Evolutionary conservation across 2,797 vertebrate genomes (phyloP).

Genomic region (Ptychadena robeensis): DNA sequence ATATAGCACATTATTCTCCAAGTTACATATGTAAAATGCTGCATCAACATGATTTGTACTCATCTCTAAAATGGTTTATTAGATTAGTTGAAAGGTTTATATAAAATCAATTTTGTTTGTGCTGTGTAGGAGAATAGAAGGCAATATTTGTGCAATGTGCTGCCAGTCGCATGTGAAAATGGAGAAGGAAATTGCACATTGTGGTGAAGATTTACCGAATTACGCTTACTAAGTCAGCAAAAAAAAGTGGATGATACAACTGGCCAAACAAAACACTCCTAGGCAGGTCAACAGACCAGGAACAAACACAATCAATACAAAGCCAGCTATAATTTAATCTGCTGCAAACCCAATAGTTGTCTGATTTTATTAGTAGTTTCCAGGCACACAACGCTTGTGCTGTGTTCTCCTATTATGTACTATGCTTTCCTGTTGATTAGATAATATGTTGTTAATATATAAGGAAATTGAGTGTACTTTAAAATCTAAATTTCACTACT

Average conservation of each 20-base stretch:
- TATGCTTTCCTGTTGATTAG: not conserved
- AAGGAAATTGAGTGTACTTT: not conserved
- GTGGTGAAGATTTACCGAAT: constrained; percentile 50
- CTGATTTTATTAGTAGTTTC: constrained; percentile 57
- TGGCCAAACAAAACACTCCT: constrained; percentile 30
- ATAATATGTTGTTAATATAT: not conserved
- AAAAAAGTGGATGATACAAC: constrained; percentile 42
- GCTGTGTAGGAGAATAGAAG: constrained; percentile 61
- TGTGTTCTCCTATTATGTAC: constrained; percentile 5
- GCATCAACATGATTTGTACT: constrained; percentile 29
- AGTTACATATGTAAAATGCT: constrained; percentile 23
- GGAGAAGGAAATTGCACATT: constrained; percentile 53
- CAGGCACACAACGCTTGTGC: constrained; percentile 31
- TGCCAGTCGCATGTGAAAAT: constrained; percentile 52
- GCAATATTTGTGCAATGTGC: constrained; percentile 57
- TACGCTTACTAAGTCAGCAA: constrained; percentile 56
- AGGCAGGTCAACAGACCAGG: constrained; percentile 50
- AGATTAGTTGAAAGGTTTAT: constrained; percentile 63
- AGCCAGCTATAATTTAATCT: constrained; percentile 55
- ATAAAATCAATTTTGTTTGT: constrained; percentile 70
- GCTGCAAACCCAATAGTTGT: constrained; percentile 28
- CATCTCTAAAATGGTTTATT: constrained; percentile 62
- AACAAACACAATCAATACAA: constrained; percentile 56
- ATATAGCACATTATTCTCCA: not conserved
- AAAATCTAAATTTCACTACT: not conserved